Conservation (phyloP, 2,797 vertebrate genomes). For the Chaenodraco wilsoni region DNA sequence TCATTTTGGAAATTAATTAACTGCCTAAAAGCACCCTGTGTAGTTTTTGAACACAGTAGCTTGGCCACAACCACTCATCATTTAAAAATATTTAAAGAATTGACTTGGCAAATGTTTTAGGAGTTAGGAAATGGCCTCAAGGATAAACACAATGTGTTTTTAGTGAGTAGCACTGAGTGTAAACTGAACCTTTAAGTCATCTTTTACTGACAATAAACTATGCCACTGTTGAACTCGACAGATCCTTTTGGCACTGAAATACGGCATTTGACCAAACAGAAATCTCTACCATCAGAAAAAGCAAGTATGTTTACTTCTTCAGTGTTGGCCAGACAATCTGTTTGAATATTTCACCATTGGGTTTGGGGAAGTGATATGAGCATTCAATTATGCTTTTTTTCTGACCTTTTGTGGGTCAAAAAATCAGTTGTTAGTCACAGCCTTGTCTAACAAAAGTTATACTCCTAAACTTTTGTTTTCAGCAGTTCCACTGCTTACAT, state of each 20-base stretch:
- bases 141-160: not conserved
- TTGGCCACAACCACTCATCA: not conserved
- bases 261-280: too few species aligned
- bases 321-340: not conserved
- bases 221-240: too few species aligned
- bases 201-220: not conserved
- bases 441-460: not conserved
- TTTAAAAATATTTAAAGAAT: not conserved
- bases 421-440: not conserved
- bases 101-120: not conserved
- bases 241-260: not conserved
- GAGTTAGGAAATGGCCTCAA: not conserved
- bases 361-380: not conserved
- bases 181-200: not conserved
- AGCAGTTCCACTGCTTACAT: slow-evolving; percentile 29
- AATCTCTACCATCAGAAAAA: too few species aligned
- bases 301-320: too few species aligned
- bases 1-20: not conserved
- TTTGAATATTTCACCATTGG: not conserved
- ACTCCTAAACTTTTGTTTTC: slow-evolving; percentile 22
- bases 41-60: not conserved
- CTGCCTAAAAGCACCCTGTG: not conserved
- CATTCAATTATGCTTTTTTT: too few species aligned
- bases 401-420: too few species aligned
- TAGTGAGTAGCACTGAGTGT: not conserved